These are phyloP conservation scores for Euproctis similis DNA, from an alignment of 2,888 invertebrate genomes.

Conservation along the genomic window DNA sequence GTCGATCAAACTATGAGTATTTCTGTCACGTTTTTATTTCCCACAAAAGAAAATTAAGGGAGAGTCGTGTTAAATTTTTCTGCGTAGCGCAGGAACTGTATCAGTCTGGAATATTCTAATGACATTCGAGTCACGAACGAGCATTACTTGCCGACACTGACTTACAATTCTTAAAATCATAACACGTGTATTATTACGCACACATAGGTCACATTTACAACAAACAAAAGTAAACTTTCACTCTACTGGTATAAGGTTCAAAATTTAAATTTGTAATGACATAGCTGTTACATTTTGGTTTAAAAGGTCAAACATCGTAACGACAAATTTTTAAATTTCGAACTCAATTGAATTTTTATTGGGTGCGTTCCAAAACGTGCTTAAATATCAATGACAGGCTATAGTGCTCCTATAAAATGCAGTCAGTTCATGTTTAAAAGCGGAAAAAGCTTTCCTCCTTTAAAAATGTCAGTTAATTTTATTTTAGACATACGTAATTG, in stretches of 20 bases:
- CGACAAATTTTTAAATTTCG: conserved; percentile 70
- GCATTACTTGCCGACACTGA: conserved; percentile 74
- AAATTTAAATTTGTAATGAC: conserved; percentile 7
- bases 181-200: conserved; percentile 28
- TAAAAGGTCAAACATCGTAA: conserved; percentile 38
- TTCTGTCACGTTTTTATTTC: conserved; percentile 43
- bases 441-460: too few species aligned
- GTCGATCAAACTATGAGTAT: conserved; percentile 34
- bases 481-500: too few species aligned
- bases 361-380: conserved; percentile 18
- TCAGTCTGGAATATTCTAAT: conserved; percentile 58
- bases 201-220: conserved; percentile 19
- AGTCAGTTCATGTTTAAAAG: too few species aligned
- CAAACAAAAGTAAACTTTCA: conserved; percentile 24
- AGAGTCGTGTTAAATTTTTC: conserved; percentile 47
- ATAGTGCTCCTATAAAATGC: too few species aligned
- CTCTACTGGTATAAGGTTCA: too few species aligned
- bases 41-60: conserved; percentile 58
- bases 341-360: conserved; percentile 74
- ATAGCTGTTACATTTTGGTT: conserved; percentile 3
- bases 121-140: conserved; percentile 65
- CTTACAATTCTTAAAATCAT: conserved; percentile 64
- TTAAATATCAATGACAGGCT: too few species aligned
- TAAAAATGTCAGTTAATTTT: too few species aligned
- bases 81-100: conserved; percentile 35